Conservation (phyloP, 2,888 invertebrate species). For the Eupelmus urozonus region DNA sequence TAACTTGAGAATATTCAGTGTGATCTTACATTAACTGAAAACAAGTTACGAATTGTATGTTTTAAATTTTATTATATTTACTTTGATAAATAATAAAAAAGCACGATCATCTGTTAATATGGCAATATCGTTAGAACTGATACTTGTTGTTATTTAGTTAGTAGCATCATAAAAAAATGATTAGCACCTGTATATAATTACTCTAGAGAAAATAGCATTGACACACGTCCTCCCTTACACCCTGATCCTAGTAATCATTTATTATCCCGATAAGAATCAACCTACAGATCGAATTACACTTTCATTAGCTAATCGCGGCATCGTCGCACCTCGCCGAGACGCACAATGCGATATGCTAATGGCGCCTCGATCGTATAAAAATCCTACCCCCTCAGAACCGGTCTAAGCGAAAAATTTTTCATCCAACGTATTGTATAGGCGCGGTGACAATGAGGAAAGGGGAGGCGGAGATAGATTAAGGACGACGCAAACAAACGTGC, state of each 20-base stretch:
- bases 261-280: constrained; percentile 34
- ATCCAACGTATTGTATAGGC: background rate
- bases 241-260: constrained; percentile 23
- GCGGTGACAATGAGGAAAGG: background rate
- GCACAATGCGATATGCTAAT: constrained; percentile 46
- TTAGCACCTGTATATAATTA: background rate
- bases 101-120: no score
- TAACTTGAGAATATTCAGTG: no score
- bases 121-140: no score
- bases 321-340: background rate
- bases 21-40: no score
- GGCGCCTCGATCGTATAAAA: constrained; percentile 11
- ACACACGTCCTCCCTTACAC: background rate
- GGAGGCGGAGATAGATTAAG: constrained; percentile 36
- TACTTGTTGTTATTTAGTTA: no score
- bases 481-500: constrained; percentile 35
- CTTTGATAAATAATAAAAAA: no score
- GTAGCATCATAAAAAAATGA: no score
- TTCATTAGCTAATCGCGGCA: constrained; percentile 46
- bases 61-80: background rate
- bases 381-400: constrained; percentile 39
- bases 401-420: constrained; percentile 26
- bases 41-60: background rate
- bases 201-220: background rate
- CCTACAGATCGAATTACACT: constrained; percentile 20